Conservation (phyloP, 2,113 vertebrate genomes). For the Pristiophorus japonicus region DNA sequence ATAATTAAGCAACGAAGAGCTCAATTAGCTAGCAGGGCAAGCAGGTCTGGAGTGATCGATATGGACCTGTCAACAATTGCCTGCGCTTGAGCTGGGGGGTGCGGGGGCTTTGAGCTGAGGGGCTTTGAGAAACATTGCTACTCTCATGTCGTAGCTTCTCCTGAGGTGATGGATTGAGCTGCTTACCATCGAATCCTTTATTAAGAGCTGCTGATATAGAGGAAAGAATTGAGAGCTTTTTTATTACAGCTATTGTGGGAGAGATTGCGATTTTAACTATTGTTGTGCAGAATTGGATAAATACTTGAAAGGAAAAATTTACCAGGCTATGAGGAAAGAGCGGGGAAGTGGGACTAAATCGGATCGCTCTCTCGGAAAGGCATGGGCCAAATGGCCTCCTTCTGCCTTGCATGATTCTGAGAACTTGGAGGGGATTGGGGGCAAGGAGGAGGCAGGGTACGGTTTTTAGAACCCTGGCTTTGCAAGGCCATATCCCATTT, state of each 20-base stretch:
- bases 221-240: not conserved
- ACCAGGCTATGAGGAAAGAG: not conserved
- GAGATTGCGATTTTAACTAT: not conserved
- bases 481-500: not conserved
- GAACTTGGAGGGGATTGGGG: not conserved
- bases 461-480: not conserved
- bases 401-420: not conserved
- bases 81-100: not conserved
- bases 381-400: not conserved
- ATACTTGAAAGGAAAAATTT: not conserved
- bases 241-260: not conserved
- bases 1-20: not conserved
- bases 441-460: too few species aligned
- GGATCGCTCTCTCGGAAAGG: too few species aligned
- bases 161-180: not conserved
- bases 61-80: not conserved
- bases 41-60: not conserved
- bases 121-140: not conserved
- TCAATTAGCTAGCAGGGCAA: slow-evolving; percentile 15
- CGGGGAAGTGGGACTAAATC: too few species aligned
- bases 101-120: not conserved
- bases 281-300: not conserved
- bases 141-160: not conserved
- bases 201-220: not conserved
- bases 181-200: not conserved